phyloP scores from a whole-genome alignment of 2,113 vertebrate genomes.

The Sylvilagus bachmani region DNA sequence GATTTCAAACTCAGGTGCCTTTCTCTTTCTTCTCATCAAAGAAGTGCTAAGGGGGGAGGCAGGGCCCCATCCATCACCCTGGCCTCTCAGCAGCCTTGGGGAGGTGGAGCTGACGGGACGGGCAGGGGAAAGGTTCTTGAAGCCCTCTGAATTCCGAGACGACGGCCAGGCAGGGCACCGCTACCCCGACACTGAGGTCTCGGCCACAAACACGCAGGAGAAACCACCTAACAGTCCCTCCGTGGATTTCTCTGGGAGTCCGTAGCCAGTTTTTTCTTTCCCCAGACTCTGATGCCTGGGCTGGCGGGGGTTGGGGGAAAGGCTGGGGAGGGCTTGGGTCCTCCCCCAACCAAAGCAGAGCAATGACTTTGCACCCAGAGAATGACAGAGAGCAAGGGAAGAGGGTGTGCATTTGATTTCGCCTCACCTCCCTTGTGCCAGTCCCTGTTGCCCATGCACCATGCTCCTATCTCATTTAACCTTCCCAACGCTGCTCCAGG shows the following conservation, averaged over 20 bases:
- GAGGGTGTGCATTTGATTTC: not conserved
- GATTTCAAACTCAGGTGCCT: slow-evolving; percentile 83
- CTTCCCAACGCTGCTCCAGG: not conserved
- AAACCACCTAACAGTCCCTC: not conserved
- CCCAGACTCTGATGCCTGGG: not conserved
- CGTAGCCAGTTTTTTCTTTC: slow-evolving; percentile 19
- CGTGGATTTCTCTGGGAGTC: not conserved
- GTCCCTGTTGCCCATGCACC: not conserved
- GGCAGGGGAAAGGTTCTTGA: slow-evolving; percentile 13
- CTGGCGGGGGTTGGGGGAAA: too few species aligned
- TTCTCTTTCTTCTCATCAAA: slow-evolving; percentile 82
- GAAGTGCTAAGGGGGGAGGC: slow-evolving; percentile 74
- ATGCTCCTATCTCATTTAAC: not conserved
- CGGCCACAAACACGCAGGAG: not conserved
- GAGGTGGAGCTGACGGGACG: not conserved
- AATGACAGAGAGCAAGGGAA: not conserved
- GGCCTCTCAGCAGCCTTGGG: slow-evolving; percentile 74
- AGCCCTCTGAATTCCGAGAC: slow-evolving; percentile 47
- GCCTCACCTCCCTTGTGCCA: not conserved
- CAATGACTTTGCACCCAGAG: slow-evolving; percentile 10
- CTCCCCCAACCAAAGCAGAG: slow-evolving; percentile 1
- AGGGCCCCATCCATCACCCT: slow-evolving; percentile 80
- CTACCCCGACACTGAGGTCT: slow-evolving; percentile 27
- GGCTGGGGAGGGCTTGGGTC: not conserved
- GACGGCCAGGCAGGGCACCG: slow-evolving; percentile 21